These are phyloP conservation scores for Atherinosoma microstoma DNA, from an alignment of 2,797 vertebrate species.

Conservation along the genomic window DNA sequence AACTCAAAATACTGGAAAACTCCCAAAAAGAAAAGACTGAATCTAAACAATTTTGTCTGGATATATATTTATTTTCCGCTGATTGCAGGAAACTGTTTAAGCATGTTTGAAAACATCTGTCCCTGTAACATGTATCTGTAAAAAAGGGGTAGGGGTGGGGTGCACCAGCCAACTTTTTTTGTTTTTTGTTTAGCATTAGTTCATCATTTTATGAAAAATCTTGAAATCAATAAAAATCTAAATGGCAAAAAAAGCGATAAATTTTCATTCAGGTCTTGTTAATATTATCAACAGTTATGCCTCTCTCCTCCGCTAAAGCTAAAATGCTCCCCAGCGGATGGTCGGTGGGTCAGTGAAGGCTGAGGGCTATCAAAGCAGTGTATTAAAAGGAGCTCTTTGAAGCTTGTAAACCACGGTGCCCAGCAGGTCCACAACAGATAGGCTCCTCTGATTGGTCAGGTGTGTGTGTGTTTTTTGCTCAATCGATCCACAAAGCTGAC, in stretches of 20 bases:
- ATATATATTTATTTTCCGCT: too few species aligned
- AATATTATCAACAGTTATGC: conserved; percentile 77
- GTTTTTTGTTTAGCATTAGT: too few species aligned
- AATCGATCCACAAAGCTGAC: conserved; percentile 92
- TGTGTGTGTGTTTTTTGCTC: conserved; percentile 86
- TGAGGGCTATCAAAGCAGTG: conserved; percentile 83
- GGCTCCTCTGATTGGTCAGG: conserved; percentile 90
- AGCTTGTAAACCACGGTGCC: conserved; percentile 86
- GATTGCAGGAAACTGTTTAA: too few species aligned
- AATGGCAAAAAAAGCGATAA: neutral
- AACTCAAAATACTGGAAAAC: too few species aligned
- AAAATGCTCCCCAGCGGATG: conserved; percentile 75
- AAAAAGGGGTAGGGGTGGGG: too few species aligned
- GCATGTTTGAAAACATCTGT: too few species aligned
- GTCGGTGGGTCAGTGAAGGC: conserved; percentile 75
- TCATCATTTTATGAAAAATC: neutral
- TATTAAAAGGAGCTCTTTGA: conserved; percentile 89
- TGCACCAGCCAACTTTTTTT: too few species aligned
- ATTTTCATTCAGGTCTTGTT: conserved; percentile 53
- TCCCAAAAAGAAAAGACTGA: neutral
- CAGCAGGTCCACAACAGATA: conserved; percentile 92
- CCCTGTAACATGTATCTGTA: too few species aligned
- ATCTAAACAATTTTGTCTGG: too few species aligned
- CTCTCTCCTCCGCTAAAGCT: conserved; percentile 68
- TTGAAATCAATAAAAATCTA: too few species aligned